Evolutionary conservation across 2,113 vertebrate species (phyloP).

Genomic region (Xiphorhynchus elegans): DNA sequence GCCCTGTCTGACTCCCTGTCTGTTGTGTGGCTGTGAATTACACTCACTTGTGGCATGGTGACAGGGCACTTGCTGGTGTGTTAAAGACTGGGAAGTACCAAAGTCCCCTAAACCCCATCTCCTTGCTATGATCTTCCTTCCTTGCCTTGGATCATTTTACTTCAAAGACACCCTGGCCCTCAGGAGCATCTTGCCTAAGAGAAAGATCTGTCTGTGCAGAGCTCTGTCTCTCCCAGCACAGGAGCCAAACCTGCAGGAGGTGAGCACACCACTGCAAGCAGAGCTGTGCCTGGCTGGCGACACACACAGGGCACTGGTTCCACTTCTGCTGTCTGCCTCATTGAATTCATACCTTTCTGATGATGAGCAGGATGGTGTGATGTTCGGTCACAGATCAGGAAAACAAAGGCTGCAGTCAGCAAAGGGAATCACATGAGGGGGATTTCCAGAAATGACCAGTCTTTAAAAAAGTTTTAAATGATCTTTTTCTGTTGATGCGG

Average conservation of each 20-base stretch:
- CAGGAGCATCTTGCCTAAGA: not conserved
- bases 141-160: not conserved
- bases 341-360: not conserved
- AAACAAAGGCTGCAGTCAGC: not conserved
- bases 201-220: not conserved
- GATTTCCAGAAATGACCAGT: not conserved
- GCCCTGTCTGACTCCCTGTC: not conserved
- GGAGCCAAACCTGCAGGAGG: not conserved
- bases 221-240: not conserved
- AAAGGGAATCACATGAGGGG: not conserved
- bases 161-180: not conserved
- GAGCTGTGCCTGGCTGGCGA: too few relatives aligned
- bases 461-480: not conserved
- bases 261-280: not conserved
- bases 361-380: not conserved
- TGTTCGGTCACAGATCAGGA: not conserved
- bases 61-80: rapidly evolving
- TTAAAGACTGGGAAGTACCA: not conserved
- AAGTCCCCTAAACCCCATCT: not conserved
- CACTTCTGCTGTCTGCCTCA: too few relatives aligned
- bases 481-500: not conserved
- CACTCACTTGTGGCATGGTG: not conserved
- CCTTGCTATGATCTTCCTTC: not conserved
- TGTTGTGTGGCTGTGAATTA: not conserved
- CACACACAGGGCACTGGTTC: not conserved